Conservation (phyloP, 2,888 invertebrate species). For the Philonicus albiceps region DNA sequence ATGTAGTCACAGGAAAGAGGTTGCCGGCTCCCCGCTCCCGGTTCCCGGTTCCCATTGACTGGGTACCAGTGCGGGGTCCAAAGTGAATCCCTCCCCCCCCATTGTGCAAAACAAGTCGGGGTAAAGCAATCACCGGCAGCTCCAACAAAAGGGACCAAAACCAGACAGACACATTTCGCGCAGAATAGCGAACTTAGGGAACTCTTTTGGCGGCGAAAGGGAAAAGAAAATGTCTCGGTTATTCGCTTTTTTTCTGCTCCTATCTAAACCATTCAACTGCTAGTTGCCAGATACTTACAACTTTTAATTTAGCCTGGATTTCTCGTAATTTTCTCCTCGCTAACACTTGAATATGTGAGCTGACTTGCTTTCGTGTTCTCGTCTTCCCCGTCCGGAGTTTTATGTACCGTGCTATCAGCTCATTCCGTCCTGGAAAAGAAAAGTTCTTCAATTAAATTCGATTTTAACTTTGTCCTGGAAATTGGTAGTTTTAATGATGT, state of each 20-base stretch:
- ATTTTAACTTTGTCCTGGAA: slow-evolving; percentile 20
- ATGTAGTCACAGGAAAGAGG: background rate
- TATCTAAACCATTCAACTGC: background rate
- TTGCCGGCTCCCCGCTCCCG: background rate
- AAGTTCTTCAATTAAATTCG: slow-evolving; percentile 40
- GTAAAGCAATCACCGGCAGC: background rate
- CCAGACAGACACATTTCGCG: background rate
- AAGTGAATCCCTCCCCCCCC: background rate
- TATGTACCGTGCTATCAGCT: slow-evolving; percentile 99
- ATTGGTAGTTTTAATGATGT: background rate
- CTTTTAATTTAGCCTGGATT: slow-evolving; percentile 97
- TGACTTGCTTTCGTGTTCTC: slow-evolving; percentile 99
- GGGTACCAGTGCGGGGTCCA: background rate
- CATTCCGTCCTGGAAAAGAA: slow-evolving; percentile 85
- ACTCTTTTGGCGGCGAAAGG: slow-evolving; percentile 20
- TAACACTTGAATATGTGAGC: slow-evolving; percentile 99
- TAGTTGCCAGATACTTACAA: slow-evolving; percentile 71
- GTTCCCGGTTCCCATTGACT: background rate
- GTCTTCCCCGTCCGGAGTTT: slow-evolving; percentile 99
- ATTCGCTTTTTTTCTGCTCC: background rate
- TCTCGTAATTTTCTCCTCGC: slow-evolving; percentile 98
- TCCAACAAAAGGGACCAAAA: background rate
- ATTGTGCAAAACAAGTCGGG: background rate
- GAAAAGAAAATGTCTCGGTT: slow-evolving; percentile 33
- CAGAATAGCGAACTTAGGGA: background rate